Evolutionary conservation across 2,797 vertebrate genomes (phyloP).

Genomic region (Tangara arthus): DNA sequence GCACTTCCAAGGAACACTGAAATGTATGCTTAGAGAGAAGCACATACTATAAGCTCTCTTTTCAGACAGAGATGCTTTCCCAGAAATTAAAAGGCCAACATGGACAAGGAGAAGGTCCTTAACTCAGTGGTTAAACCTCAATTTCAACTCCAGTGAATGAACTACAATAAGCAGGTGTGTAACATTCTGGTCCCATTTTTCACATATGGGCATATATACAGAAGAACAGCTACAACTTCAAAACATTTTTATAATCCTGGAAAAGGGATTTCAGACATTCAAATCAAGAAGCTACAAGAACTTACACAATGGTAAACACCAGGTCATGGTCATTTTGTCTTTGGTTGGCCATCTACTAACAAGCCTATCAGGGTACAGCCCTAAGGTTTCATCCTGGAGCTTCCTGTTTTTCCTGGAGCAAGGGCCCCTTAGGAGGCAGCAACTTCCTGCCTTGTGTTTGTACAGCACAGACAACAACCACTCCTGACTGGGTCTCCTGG

Average conservation of each 20-base stretch:
- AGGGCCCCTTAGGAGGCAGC: not conserved
- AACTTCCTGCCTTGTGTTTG: not conserved
- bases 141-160: not conserved
- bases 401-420: not conserved
- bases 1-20: not conserved
- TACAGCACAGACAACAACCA: not conserved
- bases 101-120: not conserved
- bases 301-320: not conserved
- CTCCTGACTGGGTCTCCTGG: not conserved
- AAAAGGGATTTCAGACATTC: not conserved
- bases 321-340: not conserved
- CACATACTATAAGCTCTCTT: not conserved
- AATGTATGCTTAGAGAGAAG: not conserved
- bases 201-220: not conserved
- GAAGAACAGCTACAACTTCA: not conserved
- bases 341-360: not conserved
- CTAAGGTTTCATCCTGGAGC: not conserved
- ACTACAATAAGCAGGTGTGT: not conserved
- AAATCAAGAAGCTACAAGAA: not conserved
- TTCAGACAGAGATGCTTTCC: not conserved
- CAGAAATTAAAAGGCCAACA: not conserved
- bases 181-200: not conserved
- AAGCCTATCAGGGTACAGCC: not conserved
- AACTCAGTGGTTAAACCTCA: not conserved
- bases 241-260: not conserved